Evolutionary conservation across 2,797 vertebrate species (phyloP).

Genomic region (Poeciliopsis infans): DNA sequence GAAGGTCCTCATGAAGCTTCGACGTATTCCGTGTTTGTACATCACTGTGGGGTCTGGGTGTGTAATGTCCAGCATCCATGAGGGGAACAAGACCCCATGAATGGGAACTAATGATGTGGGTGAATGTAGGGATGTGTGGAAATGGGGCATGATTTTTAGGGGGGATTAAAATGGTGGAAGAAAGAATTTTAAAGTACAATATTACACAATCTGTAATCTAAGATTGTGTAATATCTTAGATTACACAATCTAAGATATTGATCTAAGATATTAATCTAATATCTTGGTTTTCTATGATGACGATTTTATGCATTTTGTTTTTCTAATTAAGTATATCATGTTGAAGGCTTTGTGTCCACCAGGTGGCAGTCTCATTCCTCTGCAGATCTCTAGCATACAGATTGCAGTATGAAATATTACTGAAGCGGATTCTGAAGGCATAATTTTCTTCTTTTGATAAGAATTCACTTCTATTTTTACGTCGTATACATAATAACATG

Average conservation of each 20-base stretch:
- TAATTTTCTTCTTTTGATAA: background rate
- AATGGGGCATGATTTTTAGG: conserved; percentile 24
- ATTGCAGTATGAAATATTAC: background rate
- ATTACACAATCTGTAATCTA: conserved; percentile 2
- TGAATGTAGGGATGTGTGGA: background rate
- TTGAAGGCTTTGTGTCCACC: conserved; percentile 37
- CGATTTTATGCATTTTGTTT: conserved; percentile 9
- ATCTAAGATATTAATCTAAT: too few relatives aligned
- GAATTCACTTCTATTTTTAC: background rate
- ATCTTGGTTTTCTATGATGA: background rate
- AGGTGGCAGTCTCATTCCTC: conserved; percentile 4
- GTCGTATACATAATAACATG: background rate
- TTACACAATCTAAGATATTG: too few relatives aligned
- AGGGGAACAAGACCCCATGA: conserved; percentile 1
- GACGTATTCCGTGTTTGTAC: conserved; percentile 20
- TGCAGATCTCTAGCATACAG: background rate
- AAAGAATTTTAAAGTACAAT: conserved; percentile 37
- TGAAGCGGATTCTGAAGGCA: background rate
- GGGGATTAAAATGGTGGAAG: conserved; percentile 45
- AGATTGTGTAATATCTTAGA: background rate
- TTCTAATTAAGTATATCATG: conserved; percentile 1
- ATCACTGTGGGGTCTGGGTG: conserved; percentile 13
- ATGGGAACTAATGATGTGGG: background rate
- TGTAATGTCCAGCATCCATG: conserved; percentile 15
- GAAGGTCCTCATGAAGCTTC: conserved; percentile 20